Conservation (phyloP, 2,113 vertebrate species). For the Gallinago paraguaiae region DNA sequence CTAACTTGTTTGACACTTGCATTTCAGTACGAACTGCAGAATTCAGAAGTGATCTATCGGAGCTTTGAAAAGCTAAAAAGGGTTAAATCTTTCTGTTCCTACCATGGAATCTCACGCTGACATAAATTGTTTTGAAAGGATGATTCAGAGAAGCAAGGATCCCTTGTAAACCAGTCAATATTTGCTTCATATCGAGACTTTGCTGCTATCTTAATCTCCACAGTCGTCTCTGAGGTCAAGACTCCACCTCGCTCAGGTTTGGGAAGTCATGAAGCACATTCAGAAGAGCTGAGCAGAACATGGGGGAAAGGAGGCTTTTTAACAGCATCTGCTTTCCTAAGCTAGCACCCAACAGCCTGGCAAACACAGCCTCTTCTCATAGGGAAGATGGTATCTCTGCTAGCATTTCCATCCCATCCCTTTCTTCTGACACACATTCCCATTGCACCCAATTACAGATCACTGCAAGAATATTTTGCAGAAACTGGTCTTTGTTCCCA, state of each 20-base stretch:
- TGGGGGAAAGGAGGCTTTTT: not conserved
- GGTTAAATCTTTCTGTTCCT: not conserved
- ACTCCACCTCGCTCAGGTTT: not conserved
- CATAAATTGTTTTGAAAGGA: not conserved
- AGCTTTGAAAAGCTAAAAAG: constrained; percentile 23
- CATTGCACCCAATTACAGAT: not conserved
- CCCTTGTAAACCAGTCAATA: constrained; percentile 5
- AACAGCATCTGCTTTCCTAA: not conserved
- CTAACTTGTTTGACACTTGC: not conserved
- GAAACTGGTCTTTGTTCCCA: not conserved
- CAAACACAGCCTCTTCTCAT: not conserved
- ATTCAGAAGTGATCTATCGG: not conserved
- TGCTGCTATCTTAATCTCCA: not conserved
- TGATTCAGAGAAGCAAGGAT: not conserved
- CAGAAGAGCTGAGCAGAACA: not conserved
- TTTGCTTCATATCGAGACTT: not conserved
- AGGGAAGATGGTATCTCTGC: not conserved
- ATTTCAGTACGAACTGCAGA: not conserved
- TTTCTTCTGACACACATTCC: not conserved
- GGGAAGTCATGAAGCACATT: not conserved
- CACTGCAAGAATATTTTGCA: not conserved
- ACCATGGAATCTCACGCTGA: not conserved
- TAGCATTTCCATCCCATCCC: not conserved
- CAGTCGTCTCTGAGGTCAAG: not conserved
- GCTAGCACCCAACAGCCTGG: not conserved